Conservation (phyloP, 2,888 invertebrate species). For the Microplitis manilae region DNA sequence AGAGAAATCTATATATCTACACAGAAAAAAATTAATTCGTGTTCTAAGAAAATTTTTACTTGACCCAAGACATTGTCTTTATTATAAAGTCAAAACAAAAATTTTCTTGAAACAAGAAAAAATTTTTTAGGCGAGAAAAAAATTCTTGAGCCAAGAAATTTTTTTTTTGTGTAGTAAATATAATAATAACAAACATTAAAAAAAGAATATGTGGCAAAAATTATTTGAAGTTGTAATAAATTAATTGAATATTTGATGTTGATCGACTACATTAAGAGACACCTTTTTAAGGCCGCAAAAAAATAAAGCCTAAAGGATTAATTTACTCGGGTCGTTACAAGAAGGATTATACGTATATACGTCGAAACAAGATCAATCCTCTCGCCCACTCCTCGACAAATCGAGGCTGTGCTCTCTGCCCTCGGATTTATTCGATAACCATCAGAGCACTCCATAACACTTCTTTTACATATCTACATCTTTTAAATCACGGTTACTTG, state of each 20-base stretch:
- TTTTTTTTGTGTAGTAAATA: too few relatives aligned
- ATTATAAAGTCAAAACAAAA: too few relatives aligned
- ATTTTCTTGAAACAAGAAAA: too few relatives aligned
- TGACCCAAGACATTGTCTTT: too few relatives aligned
- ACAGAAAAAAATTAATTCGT: too few relatives aligned
- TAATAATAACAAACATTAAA: not conserved
- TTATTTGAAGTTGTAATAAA: not conserved
- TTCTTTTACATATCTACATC: conserved; percentile 29
- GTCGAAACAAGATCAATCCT: conserved; percentile 47
- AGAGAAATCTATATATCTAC: too few relatives aligned
- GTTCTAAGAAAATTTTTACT: too few relatives aligned
- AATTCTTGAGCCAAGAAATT: too few relatives aligned
- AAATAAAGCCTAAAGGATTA: conserved; percentile 22
- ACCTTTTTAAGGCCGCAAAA: not conserved
- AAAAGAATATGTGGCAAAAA: not conserved
- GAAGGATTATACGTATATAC: conserved; percentile 38
- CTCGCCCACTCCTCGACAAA: conserved; percentile 39
- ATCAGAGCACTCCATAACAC: conserved; percentile 13
- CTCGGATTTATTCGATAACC: conserved; percentile 23
- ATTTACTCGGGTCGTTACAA: conserved; percentile 39
- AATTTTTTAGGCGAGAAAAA: too few relatives aligned
- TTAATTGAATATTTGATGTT: not conserved
- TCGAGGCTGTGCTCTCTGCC: conserved; percentile 30
- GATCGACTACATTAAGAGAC: not conserved
- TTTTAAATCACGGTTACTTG: conserved; percentile 24